phyloP scores from a whole-genome alignment of 2,888 invertebrate species.

The Dasysyrphus albostriatus region DNA sequence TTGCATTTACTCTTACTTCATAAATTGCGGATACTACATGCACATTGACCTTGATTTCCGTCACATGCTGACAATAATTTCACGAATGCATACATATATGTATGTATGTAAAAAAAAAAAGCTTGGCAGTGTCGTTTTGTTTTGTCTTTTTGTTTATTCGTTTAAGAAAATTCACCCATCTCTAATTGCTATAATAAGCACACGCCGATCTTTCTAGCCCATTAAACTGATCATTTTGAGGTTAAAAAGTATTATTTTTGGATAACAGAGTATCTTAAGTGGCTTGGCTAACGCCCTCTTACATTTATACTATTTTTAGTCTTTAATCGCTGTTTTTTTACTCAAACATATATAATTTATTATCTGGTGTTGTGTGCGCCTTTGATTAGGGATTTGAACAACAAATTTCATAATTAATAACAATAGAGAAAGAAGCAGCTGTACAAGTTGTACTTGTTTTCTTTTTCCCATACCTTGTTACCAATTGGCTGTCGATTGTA shows the following conservation, averaged over 20 bases:
- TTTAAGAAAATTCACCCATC: not conserved
- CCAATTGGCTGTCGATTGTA: slow-evolving; percentile 46
- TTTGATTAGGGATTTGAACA: slow-evolving; percentile 41
- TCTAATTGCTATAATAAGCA: not conserved
- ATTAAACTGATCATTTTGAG: slow-evolving; percentile 5
- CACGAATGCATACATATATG: slow-evolving; percentile 5
- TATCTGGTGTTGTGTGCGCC: slow-evolving; percentile 44
- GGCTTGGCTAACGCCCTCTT: slow-evolving; percentile 46
- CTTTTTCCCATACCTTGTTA: slow-evolving; percentile 48
- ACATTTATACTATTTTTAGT: slow-evolving; percentile 36
- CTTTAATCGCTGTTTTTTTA: slow-evolving; percentile 49
- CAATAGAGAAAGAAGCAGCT: not conserved
- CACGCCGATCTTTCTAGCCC: not conserved
- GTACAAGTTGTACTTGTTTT: slow-evolving; percentile 24
- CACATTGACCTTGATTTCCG: slow-evolving; percentile 56
- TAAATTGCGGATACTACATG: slow-evolving; percentile 23
- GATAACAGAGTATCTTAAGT: slow-evolving; percentile 28
- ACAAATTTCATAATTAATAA: slow-evolving; percentile 59
- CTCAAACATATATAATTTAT: slow-evolving; percentile 43
- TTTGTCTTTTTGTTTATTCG: not conserved
- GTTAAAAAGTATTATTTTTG: slow-evolving; percentile 19
- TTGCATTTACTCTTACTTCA: slow-evolving; percentile 27
- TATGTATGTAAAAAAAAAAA: not conserved
- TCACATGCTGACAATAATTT: slow-evolving; percentile 31
- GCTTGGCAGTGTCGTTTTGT: slow-evolving; percentile 11